phyloP scores from a whole-genome alignment of 1,140 invertebrate genomes.

The Diabrotica undecimpunctata region DNA sequence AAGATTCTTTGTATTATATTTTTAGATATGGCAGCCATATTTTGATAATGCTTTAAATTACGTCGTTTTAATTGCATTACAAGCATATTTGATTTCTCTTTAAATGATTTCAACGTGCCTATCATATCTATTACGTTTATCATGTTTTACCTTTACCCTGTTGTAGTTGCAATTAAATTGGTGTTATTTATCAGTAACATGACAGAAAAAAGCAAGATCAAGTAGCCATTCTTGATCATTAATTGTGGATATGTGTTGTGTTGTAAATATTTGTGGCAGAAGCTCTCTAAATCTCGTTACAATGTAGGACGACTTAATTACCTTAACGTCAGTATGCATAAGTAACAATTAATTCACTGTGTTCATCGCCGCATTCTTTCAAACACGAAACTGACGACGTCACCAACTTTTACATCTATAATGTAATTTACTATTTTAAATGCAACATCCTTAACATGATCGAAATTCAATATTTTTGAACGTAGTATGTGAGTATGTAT shows the following conservation, averaged over 20 bases:
- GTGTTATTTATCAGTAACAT: neutral
- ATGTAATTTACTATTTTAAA: neutral
- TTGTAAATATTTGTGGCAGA: neutral
- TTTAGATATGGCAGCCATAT: neutral
- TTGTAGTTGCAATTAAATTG: neutral
- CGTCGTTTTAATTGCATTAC: neutral
- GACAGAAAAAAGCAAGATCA: neutral
- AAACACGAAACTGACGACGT: neutral
- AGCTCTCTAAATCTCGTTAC: neutral
- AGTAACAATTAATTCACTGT: no score
- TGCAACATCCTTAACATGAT: neutral
- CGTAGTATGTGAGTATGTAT: neutral
- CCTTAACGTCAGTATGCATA: no score
- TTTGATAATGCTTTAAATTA: neutral
- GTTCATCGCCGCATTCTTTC: no score
- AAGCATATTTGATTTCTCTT: neutral
- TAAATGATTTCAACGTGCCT: neutral
- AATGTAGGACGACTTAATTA: no score
- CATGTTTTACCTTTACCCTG: neutral
- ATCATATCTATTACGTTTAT: neutral
- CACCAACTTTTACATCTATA: neutral
- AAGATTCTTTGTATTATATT: neutral
- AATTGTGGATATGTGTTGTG: neutral
- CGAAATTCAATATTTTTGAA: neutral
- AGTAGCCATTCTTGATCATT: neutral